phyloP scores from a whole-genome alignment of 64 coral and sea anemone species.

The Montipora capricornis region DNA sequence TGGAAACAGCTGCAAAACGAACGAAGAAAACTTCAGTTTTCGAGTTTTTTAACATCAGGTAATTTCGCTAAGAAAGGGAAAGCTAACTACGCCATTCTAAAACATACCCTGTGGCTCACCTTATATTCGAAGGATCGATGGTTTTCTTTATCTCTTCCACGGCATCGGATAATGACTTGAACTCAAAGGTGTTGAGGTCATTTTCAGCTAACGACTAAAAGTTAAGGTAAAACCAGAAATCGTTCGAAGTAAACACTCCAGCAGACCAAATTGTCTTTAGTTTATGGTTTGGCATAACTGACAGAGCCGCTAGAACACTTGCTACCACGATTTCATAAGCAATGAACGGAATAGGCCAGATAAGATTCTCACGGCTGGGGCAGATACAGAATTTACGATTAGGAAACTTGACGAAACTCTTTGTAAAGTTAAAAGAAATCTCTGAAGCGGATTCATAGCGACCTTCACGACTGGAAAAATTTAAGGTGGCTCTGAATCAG shows the following conservation, averaged over 20 bases:
- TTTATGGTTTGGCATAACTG: too few species aligned
- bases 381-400: too few species aligned
- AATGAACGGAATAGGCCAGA: too few species aligned
- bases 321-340: too few species aligned
- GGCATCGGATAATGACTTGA: constrained; percentile 91
- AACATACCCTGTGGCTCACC: constrained; percentile 29
- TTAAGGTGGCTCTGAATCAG: too few species aligned
- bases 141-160: constrained; percentile 95
- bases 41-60: background rate
- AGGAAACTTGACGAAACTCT: too few species aligned
- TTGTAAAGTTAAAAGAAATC: too few species aligned
- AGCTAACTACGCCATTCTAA: background rate
- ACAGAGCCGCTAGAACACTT: too few species aligned
- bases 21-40: background rate
- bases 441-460: too few species aligned
- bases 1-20: constrained; percentile 87
- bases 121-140: constrained; percentile 90
- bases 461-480: too few species aligned
- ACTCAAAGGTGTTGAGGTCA: constrained; percentile 98
- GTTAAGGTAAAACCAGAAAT: background rate
- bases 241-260: background rate
- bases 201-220: constrained; percentile 95
- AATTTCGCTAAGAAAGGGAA: background rate
- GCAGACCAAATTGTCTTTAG: too few species aligned
- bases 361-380: too few species aligned